Evolutionary conservation across 1,140 invertebrate species (phyloP), one percentile per base, ranked within the genome.

Genomic region (Acromyrmex charruanus): DNA sequence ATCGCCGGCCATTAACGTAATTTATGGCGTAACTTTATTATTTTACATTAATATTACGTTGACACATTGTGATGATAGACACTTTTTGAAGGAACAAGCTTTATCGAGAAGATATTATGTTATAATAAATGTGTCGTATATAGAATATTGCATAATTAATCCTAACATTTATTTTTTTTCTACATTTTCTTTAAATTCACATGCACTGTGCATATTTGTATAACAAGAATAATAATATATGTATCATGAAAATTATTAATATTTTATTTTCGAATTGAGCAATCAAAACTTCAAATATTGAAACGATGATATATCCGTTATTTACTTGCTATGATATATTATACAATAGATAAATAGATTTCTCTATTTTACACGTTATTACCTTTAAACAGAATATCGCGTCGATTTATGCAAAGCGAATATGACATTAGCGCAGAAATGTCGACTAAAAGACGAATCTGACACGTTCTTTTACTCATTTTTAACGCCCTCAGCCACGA

Each of bases 401-500:
- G 39, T 31, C 49, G 25, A 59, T 68, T 31, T 66, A 58, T 18
- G 51, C 59, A 21, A 14, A 80, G 10, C 51, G 16, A 31, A 31
- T 44, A 16, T 7, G 31, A 68, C 35, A 68, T 86, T 74, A 74
- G n/a, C 25, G 21, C 7, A 71, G 9, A 81, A 69, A 18, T 63
- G 55, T 16, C 39, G 31, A 35, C 39, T 74, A 55, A 53, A 69
- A 66, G 58, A 55, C 63, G 25, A 65, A 59, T 87, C 31, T 53
- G 65, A 66, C 39, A n/a, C n/a, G 72, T 88, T 69, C 49, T 81
- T 75, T 59, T 58, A 44, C 58, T 71, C 66, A 79, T 55, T 86
- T 88, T 89, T 86, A 89, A 86, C 82, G 49, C 63, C 44, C 88
- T 77, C 44, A 35, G 59, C 53, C 25, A 59, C 68, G 86, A 89